phyloP scores from a whole-genome alignment of 2,113 vertebrate species.

The Microcebus ravelobensis region DNA sequence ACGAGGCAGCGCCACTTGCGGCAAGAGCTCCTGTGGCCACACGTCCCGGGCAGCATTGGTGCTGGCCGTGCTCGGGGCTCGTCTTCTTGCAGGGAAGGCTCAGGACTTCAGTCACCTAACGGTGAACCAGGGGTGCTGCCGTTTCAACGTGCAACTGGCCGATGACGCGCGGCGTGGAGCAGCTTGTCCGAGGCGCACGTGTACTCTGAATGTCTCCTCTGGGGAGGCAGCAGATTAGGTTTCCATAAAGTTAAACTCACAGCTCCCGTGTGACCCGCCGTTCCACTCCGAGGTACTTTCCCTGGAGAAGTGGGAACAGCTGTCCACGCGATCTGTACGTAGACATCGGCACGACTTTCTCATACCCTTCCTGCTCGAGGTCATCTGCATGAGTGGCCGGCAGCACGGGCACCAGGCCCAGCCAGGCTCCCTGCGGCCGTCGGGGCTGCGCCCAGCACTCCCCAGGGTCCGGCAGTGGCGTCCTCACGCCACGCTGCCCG shows the following conservation, averaged over 20 bases:
- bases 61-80: too few relatives aligned
- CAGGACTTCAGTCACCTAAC: neutral
- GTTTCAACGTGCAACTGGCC: neutral
- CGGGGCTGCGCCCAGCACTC: too few relatives aligned
- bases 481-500: accelerated
- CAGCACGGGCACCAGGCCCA: neutral
- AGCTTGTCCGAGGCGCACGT: too few relatives aligned
- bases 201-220: neutral
- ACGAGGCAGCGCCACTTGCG: too few relatives aligned
- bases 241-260: neutral
- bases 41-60: neutral
- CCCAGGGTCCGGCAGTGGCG: neutral
- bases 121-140: too few relatives aligned
- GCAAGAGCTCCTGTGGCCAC: too few relatives aligned
- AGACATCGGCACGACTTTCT: neutral
- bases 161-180: neutral
- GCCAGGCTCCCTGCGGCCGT: accelerated
- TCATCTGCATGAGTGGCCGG: neutral
- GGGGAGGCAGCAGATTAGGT: neutral
- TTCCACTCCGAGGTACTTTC: neutral
- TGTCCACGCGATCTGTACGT: neutral
- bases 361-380: accelerated
- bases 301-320: neutral
- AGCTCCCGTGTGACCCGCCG: neutral
- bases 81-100: too few relatives aligned